Base-by-base conservation (phyloP, 2,888 invertebrate genomes). In the Aelia acuminata region DNA sequence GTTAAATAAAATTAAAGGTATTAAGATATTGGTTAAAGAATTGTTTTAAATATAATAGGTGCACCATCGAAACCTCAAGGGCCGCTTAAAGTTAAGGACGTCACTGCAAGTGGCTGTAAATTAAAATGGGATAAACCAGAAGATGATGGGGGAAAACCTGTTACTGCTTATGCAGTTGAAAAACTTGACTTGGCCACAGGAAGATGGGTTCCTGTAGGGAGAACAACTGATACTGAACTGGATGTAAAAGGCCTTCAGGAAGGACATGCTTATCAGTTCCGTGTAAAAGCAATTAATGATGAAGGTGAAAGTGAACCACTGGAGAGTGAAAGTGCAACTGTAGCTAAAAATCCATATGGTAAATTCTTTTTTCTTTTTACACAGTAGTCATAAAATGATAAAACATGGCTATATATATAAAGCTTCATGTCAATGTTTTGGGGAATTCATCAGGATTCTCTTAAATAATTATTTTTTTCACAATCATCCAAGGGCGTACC, bases 271-370 rank as follows among this genome's bases (percentile, higher is more conserved):
- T 98, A 98, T 92, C 97, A 98, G 93, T 98, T 98, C 94, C 94
- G 98, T 90, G 97, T 98, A 22, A 96, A 95, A 92, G 98, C 98
- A 15, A 95, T 98, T 90, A 98, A 98, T 91, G 98, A 98, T 90
- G 98, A 98, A 92, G 98, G 98, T 31, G 98, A 98, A 92, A 97
- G 97, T 0, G 98, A 99, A 91, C 99, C 99, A 13, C 92, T 99
- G 90, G 97, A 97, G 92, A 97, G 98, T n/a, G 97, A 98, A 88
- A 94, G 95, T 91, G 94, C 96, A 4, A 97, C 96, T 89, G 92
- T 96, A 31, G 99, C 99, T 43, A 99, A 99, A 93, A 99, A 99
- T 94, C 99, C 99, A 90, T 99, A 95, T 92, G 97, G 96, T 96
- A 91, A 89, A 22, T 39, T 0, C 15, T 63, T 63, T 31, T 63